Base-by-base conservation (phyloP, 1,140 invertebrate genomes). In the Drosophila mojavensis region DNA sequence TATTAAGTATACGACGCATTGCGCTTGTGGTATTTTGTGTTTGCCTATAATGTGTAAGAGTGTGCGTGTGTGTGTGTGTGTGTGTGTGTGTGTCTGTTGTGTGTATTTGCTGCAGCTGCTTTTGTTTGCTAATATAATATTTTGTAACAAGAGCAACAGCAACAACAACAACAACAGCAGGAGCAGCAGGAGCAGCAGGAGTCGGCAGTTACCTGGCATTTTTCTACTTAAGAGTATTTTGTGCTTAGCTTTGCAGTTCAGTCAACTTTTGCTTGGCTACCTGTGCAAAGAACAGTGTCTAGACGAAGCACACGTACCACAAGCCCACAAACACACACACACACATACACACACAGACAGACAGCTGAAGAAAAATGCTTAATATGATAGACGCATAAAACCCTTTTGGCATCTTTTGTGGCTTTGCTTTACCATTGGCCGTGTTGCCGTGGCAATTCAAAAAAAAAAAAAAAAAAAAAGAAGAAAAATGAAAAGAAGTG, bases 51-150 rank as follows among this genome's bases (percentile, higher is more conserved):
- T 60, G 60, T 76, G 59, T 30, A 41, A 17, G 51, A 36, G 20
- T 43, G 11, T 26, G 51, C 43, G 20, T 43, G 11, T 56, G 58
- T 60, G 20, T 47, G 60, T 58, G 48, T 48, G 20, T 48, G 15
- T 56, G 53, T 67, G 20, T 48, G 60, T 64, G 59, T 28, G 2
- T 15, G 28, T 26, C 13, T 45, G 62, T 54, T 54, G 13, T 47
- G 45, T 65, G 62, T 72, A 72, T 66, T 73, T 76, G 56, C 76
- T 74, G 61, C 74, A 85, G 65, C 81, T 84, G 81, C 81, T 78
- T 84, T 84, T 84, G 81, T 84, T 84, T 85, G 81, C 81, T 85
- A 85, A 84, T 84, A 84, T 75, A 85, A 84, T 85, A 84, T 84
- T 80, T 84, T 84, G 81, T 77, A 73, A 73, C 73, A 76, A 81